Evolutionary conservation across 2,113 vertebrate species (phyloP).

Genomic region (Cochlearius cochlearius): DNA sequence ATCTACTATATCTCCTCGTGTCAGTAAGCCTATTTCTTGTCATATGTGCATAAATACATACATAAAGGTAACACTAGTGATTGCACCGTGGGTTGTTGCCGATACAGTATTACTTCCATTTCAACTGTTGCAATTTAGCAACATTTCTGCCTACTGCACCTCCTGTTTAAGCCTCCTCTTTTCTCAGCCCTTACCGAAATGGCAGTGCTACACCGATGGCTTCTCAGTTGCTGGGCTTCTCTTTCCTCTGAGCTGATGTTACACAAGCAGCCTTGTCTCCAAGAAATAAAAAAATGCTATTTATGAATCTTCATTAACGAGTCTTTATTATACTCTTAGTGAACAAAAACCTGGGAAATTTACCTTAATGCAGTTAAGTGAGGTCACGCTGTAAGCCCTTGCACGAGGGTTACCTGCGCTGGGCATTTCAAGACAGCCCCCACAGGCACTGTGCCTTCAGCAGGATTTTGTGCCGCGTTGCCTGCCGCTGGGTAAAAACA

Average conservation of each 20-base stretch:
- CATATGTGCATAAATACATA: not conserved
- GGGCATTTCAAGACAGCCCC: not conserved
- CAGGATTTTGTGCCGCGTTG: not conserved
- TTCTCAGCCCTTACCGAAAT: not conserved
- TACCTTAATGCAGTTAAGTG: not conserved
- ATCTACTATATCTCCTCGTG: no score
- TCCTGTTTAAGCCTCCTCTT: not conserved
- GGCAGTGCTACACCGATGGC: not conserved
- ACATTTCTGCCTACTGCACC: not conserved
- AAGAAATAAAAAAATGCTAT: not conserved
- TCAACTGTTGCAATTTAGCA: not conserved
- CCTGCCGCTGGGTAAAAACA: not conserved
- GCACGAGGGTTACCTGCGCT: not conserved
- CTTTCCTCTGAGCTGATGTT: not conserved
- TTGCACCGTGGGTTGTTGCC: not conserved
- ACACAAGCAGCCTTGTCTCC: not conserved
- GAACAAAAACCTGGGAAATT: not conserved
- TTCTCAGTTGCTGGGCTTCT: not conserved
- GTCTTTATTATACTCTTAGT: not conserved
- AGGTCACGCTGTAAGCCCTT: not conserved
- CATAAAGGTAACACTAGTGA: not conserved
- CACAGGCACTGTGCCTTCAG: not conserved
- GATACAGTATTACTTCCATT: not conserved
- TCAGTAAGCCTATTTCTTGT: not conserved
- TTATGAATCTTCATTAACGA: not conserved